Conservation (phyloP, 2,113 vertebrate species). For the Cyprinus carpio region DNA sequence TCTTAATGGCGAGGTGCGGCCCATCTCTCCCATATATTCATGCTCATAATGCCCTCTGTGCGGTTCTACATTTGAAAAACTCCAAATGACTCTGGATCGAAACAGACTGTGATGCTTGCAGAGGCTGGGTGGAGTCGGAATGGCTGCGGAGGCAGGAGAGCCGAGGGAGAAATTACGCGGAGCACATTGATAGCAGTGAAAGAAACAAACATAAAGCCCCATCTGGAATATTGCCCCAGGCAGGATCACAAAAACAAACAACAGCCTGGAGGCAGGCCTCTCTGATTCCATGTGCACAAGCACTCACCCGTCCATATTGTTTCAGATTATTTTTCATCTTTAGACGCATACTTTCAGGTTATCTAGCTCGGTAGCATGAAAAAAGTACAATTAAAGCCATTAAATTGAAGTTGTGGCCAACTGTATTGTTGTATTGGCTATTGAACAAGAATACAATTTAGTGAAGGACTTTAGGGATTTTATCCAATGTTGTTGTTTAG, state of each 20-base stretch:
- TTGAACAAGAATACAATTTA: neutral
- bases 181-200: conserved; percentile 56
- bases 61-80: conserved; percentile 49
- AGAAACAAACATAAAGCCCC: conserved; percentile 58
- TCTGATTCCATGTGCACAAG: conserved; percentile 49
- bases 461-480: neutral
- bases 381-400: conserved; percentile 50
- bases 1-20: conserved; percentile 56
- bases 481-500: too few relatives aligned
- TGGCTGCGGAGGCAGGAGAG: conserved; percentile 51
- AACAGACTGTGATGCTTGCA: conserved; percentile 43
- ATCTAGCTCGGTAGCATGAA: conserved; percentile 33
- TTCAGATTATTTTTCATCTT: conserved; percentile 51
- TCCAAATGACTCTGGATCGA: conserved; percentile 55
- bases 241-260: conserved; percentile 67
- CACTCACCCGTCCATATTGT: conserved; percentile 50
- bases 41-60: conserved; percentile 48
- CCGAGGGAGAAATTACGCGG: conserved; percentile 59
- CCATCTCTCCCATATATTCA: conserved; percentile 31
- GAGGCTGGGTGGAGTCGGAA: conserved; percentile 51
- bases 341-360: conserved; percentile 41
- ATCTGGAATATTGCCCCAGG: conserved; percentile 66
- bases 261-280: conserved; percentile 64
- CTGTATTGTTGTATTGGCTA: neutral
- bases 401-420: neutral